Base-by-base conservation (phyloP, 2,888 invertebrate genomes). In the Adela reaumurella region DNA sequence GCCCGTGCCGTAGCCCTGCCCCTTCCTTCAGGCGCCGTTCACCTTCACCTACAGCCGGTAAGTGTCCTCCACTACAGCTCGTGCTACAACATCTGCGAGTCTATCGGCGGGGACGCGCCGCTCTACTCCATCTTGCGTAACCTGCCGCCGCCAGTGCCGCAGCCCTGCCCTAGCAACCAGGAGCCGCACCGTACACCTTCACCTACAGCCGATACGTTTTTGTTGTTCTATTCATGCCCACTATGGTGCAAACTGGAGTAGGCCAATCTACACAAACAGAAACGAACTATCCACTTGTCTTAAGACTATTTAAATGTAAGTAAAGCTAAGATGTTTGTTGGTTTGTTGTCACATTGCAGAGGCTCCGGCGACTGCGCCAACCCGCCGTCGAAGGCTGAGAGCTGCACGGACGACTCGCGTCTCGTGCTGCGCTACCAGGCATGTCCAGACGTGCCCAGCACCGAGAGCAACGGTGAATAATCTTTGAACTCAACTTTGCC, bases 351-450 rank as follows among this genome's bases (percentile, higher is more conserved):
- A n/a, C n/a, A n/a, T n/a, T 65, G 1, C 67, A 81, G 85, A 24
- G 90, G 90, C 2, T 81, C 84, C 0, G 89, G 88, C 0, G 89
- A 89, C 58, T 92, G 92, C 68, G 74, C 69, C 42, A 84, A 85
- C 59, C 92, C 92, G 0, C 83, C 84, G 16, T 92, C 92, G 11
- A 83, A 87, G 44, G 89, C 90, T 0, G 91, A 92, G 67, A 86
- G 89, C 47, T 94, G 93, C 70, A 92, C 92, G 0, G 90, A 92
- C 58, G 88, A 90, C 60, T 89, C 90, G 2, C 74, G 89, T 43
- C 81, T 93, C 44, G 83, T 92, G 53, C 81, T 94, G 54, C 85
- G 89, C 53, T 93, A 91, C 67, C 89, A 90, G 74, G 90, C 91
- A 1, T 93, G 94, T 61, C 88, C 89, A 0, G 90, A 92, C 61